These are phyloP conservation scores for Lamprotornis superbus DNA, from an alignment of 2,113 vertebrate genomes.

Conservation along the genomic window DNA sequence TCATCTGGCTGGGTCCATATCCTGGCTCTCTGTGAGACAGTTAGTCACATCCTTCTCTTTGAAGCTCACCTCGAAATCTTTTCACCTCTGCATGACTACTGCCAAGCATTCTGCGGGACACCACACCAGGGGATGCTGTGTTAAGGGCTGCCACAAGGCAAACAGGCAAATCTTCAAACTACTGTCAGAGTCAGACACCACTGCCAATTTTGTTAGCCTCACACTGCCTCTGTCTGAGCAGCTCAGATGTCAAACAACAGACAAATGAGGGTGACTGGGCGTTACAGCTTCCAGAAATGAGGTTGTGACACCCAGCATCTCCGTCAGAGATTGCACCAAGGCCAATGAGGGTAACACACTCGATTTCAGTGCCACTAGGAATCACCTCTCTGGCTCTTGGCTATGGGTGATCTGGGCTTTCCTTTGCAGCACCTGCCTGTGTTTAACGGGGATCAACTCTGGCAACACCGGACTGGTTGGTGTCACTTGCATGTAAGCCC, in stretches of 20 bases:
- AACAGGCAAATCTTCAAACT: not conserved
- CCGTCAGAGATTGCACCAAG: not conserved
- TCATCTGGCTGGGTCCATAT: not conserved
- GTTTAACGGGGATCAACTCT: accelerated
- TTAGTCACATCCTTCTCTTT: conserved; percentile 56
- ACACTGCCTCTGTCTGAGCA: not conserved
- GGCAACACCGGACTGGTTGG: not conserved
- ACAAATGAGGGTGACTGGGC: not conserved
- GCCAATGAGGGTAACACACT: accelerated
- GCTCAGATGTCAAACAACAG: not conserved
- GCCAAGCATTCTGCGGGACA: not conserved
- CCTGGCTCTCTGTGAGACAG: not conserved
- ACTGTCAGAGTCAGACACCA: accelerated
- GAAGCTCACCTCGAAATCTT: conserved; percentile 17
- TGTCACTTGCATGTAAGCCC: accelerated
- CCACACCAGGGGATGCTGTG: not conserved
- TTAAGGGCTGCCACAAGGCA: not conserved
- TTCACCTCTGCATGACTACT: not conserved
- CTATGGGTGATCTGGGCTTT: not conserved
- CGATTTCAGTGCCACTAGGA: not conserved
- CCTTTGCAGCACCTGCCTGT: not conserved
- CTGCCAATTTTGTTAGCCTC: not conserved
- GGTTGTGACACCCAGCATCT: not conserved
- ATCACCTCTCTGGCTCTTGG: not conserved
- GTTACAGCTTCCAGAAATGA: not conserved